Evolutionary conservation across 1,140 invertebrate genomes (phyloP).

Genomic region (Drosophila lacteicornis): DNA sequence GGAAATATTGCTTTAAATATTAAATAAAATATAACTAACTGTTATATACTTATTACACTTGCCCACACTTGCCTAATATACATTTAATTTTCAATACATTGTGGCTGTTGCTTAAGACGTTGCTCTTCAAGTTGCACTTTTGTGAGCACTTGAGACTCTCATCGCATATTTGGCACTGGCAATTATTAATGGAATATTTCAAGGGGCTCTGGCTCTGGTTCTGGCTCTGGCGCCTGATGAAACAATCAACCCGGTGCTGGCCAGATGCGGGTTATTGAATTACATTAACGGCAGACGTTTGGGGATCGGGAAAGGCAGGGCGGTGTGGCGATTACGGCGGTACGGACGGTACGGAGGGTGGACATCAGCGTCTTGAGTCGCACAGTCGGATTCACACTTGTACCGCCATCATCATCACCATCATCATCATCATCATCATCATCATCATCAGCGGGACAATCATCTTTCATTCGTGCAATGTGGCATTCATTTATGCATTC

Average conservation of each 20-base stretch:
- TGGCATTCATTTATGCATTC: conserved; percentile 61
- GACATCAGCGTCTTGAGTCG: conserved; percentile 28
- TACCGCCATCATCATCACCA: conserved; percentile 6
- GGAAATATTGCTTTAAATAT: too few relatives aligned
- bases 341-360: too few relatives aligned
- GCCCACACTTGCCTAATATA: too few relatives aligned
- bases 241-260: conserved; percentile 37
- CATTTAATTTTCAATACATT: too few relatives aligned
- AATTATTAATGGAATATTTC: conserved; percentile 32
- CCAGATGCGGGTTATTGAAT: conserved; percentile 46
- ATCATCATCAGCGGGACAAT: conserved; percentile 32
- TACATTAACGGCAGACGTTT: conserved; percentile 26
- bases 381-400: conserved; percentile 37
- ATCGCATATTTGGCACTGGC: not conserved
- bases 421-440: conserved; percentile 9
- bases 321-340: not conserved
- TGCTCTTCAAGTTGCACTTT: not conserved
- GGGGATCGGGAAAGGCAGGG: not conserved
- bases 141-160: not conserved
- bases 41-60: too few relatives aligned
- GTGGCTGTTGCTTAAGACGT: too few relatives aligned
- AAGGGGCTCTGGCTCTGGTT: not conserved
- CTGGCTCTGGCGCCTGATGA: not conserved
- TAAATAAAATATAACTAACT: too few relatives aligned
- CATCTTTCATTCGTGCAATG: conserved; percentile 64